A percentile compares a stretch with the other conserved stretches of the same genome.
phyloP scores from a whole-genome alignment of 2,888 invertebrate species.

The Synanthedon vespiformis region DNA sequence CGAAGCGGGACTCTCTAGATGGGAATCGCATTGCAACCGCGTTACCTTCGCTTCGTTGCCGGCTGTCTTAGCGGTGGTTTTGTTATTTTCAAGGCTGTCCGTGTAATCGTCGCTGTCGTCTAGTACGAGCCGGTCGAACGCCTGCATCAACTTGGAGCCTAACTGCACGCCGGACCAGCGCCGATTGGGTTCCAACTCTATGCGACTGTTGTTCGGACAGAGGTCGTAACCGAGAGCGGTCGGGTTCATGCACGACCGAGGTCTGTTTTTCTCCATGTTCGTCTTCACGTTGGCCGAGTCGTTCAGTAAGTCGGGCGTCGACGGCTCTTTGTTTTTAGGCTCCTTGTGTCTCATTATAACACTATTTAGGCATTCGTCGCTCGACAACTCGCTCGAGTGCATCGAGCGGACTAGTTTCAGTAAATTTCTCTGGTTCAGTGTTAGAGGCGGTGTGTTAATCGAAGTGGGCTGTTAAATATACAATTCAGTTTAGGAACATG shows the following conservation, averaged over 20 bases:
- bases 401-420: conserved; percentile 70
- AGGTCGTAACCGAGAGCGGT: conserved; percentile 57
- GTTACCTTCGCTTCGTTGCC: conserved; percentile 66
- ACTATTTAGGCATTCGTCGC: conserved; percentile 65
- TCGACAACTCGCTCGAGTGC: conserved; percentile 68
- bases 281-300: conserved; percentile 67
- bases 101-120: conserved; percentile 80
- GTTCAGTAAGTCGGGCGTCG: conserved; percentile 71
- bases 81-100: conserved; percentile 78
- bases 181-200: conserved; percentile 65
- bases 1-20: conserved; percentile 26
- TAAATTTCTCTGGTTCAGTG: conserved; percentile 70
- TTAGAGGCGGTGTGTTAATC: conserved; percentile 67
- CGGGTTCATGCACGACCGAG: conserved; percentile 78
- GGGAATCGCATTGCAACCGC: conserved; percentile 18
- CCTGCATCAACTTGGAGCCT: conserved; percentile 78
- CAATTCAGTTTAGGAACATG: conserved; percentile 57
- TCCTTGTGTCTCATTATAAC: conserved; percentile 65
- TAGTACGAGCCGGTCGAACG: conserved; percentile 76
- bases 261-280: conserved; percentile 69
- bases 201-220: conserved; percentile 60
- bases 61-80: conserved; percentile 54
- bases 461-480: conserved; percentile 69
- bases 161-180: conserved; percentile 81
- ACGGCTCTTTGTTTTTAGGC: conserved; percentile 59